phyloP scores from a whole-genome alignment of 2,888 invertebrate genomes.

The Furcula furcula region DNA sequence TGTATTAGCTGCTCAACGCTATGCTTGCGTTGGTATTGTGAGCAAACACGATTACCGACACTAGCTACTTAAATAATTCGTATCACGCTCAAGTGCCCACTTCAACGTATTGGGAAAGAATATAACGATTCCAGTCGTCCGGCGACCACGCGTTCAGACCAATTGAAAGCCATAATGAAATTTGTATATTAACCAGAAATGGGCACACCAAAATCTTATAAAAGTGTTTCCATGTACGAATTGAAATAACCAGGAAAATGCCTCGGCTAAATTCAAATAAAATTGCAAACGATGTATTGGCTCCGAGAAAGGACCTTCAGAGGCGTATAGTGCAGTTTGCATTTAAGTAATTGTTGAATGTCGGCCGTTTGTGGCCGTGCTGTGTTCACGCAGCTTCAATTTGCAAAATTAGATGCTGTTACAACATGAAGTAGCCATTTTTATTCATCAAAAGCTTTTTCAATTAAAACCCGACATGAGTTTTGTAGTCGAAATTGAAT shows the following conservation, averaged over 20 bases:
- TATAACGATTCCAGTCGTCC: constrained; percentile 47
- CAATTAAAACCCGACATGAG: constrained; percentile 31
- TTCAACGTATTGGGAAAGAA: constrained; percentile 44
- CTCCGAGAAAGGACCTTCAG: constrained; percentile 37
- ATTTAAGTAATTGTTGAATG: constrained; percentile 57
- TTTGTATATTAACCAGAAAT: constrained; percentile 54
- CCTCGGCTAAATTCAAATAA: constrained; percentile 51
- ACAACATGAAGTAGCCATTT: constrained; percentile 36
- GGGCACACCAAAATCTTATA: constrained; percentile 39
- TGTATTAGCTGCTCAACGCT: constrained; percentile 59
- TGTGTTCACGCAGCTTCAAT: constrained; percentile 54
- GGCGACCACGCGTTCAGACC: constrained; percentile 42
- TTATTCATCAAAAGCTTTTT: constrained; percentile 36
- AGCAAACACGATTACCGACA: constrained; percentile 60
- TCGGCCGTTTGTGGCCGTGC: constrained; percentile 43
- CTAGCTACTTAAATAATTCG: constrained; percentile 70
- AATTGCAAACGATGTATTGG: constrained; percentile 62
- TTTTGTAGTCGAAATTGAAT: constrained; percentile 13
- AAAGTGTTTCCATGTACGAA: constrained; percentile 62
- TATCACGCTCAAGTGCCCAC: constrained; percentile 56
- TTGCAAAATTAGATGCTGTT: constrained; percentile 57
- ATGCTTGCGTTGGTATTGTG: constrained; percentile 68
- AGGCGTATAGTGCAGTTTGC: constrained; percentile 55
- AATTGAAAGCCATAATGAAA: constrained; percentile 60
- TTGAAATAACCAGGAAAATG: constrained; percentile 46